A percentile compares a stretch with the other conserved stretches of the same genome.
These are phyloP conservation scores for Sturnira hondurensis DNA, from an alignment of 2,113 vertebrate species.

Conservation along the genomic window DNA sequence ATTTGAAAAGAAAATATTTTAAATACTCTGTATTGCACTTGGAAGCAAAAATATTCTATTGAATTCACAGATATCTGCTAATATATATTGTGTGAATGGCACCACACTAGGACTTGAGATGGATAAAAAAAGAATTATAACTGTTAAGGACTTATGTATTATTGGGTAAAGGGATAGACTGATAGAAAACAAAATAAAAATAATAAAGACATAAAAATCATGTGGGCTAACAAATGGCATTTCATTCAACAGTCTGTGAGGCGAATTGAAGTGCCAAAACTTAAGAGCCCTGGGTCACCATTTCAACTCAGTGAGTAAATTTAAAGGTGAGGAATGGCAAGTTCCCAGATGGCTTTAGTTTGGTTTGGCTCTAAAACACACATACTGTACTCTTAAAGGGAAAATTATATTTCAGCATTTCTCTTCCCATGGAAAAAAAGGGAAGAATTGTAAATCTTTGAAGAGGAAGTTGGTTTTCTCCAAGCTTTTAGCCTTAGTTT, in stretches of 20 bases:
- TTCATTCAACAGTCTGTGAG: neutral
- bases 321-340: slow-evolving; percentile 24
- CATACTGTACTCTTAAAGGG: slow-evolving; percentile 6
- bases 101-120: neutral
- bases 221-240: neutral
- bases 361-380: slow-evolving; percentile 51
- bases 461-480: slow-evolving; percentile 46
- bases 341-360: slow-evolving; percentile 52
- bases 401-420: slow-evolving; percentile 54
- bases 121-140: neutral
- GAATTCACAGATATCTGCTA: neutral
- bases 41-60: neutral
- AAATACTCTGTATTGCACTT: neutral
- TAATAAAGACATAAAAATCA: slow-evolving; percentile 41
- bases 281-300: neutral
- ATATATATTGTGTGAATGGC: neutral
- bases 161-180: neutral
- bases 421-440: slow-evolving; percentile 10
- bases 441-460: slow-evolving; percentile 41
- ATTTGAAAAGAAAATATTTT: neutral
- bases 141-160: neutral
- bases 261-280: neutral
- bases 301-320: slow-evolving; percentile 1
- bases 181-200: neutral
- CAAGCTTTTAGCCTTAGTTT: slow-evolving; percentile 36